phyloP scores from a whole-genome alignment of 2,888 invertebrate genomes.

The Torymus aiolomorphi region DNA sequence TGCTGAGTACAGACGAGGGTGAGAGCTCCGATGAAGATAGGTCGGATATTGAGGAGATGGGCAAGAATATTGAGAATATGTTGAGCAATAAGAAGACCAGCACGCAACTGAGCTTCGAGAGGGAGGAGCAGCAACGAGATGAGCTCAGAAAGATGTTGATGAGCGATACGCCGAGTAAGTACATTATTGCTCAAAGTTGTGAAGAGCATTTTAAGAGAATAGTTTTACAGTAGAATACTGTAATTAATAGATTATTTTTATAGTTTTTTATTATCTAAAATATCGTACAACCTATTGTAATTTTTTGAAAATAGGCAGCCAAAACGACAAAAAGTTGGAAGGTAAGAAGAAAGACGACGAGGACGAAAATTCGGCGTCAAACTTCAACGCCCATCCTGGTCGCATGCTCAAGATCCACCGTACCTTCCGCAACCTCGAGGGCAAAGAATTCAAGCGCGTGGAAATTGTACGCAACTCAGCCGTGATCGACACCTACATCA shows the following conservation, averaged over 20 bases:
- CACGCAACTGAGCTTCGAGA: slow-evolving; percentile 91
- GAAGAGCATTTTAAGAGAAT: not conserved
- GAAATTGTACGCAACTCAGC: slow-evolving; percentile 95
- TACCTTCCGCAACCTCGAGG: slow-evolving; percentile 90
- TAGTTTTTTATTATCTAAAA: too few relatives aligned
- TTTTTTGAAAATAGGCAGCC: slow-evolving; percentile 19
- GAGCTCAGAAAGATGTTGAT: slow-evolving; percentile 96
- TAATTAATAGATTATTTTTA: too few relatives aligned
- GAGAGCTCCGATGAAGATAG: slow-evolving; percentile 95
- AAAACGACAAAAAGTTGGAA: slow-evolving; percentile 84
- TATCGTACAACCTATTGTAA: not conserved
- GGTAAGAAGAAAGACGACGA: slow-evolving; percentile 79
- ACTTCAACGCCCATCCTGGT: slow-evolving; percentile 72
- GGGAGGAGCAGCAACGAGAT: slow-evolving; percentile 96
- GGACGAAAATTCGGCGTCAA: slow-evolving; percentile 76
- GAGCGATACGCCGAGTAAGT: slow-evolving; percentile 77
- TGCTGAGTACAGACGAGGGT: slow-evolving; percentile 96
- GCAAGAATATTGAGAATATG: slow-evolving; percentile 98
- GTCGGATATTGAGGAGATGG: slow-evolving; percentile 98
- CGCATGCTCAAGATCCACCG: slow-evolving; percentile 93
- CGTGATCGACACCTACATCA: slow-evolving; percentile 97
- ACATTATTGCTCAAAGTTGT: too few relatives aligned
- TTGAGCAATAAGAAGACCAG: slow-evolving; percentile 97
- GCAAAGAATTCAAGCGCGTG: slow-evolving; percentile 92
- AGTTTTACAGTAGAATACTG: too few relatives aligned